Evolutionary conservation across 1,140 invertebrate species (phyloP), one percentile per base, ranked within the genome.

Genomic region (Drosophila pallidifrons): DNA sequence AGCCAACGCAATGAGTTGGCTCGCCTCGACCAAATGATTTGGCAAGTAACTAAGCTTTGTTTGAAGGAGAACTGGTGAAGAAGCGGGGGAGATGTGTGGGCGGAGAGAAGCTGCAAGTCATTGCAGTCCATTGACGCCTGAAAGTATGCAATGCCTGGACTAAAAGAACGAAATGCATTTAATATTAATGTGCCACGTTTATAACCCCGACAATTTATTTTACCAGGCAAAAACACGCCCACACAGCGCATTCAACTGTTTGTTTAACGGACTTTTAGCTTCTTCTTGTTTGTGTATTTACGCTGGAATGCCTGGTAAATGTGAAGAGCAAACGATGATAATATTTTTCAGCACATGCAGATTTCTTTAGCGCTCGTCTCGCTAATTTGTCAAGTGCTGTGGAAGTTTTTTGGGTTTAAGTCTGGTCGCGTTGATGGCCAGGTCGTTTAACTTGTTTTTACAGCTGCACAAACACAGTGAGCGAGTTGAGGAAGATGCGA

Each of bases 121-220:
- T 87, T 70, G 83, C 83, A 82, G 80, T 87, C 83, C 68, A 87
- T 87, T 82, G 83, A 88, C 81, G 85, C 85, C 78, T 85, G 80
- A 79, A 89, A 89, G 85, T 89, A 85, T 85, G 85, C 85, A 83
- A 64, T 68, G 59, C 45, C 30, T 15, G 70, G 70, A 52, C 59
- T 32, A 47, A 63, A 15, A 38, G 66, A 68, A 71, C 73, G 70
- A 79, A 88, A 74, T 69, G 80, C 85, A 88, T 88, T 88, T 89
- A 89, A 89, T 88, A 87, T 87, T 87, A 87, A 87, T 87, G 82
- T 74, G 82, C 72, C 67, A 79, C 82, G 82, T 77, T 86, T 86
- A 86, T 87, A 79, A 70, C 64, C 78, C 72, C 41, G 67, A 77
- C 85, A 89, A 88, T 88, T 88, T 85, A 82, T 88, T 81, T 79